Conservation (phyloP, 2,888 invertebrate species). For the Xestia sexstrigata region DNA sequence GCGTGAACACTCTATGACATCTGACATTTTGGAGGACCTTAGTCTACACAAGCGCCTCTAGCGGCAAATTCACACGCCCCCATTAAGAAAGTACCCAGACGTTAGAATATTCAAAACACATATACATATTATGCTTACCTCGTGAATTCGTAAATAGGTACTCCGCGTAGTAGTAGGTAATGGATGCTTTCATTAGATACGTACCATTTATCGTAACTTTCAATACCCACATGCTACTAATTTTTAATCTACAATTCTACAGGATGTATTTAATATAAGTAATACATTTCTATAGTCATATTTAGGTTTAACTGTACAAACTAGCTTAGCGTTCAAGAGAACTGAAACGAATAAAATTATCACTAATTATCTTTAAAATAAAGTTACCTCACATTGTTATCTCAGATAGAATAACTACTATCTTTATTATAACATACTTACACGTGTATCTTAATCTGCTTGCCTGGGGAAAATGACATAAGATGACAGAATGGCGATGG, state of each 20-base stretch:
- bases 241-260: constrained; percentile 11
- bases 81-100: neutral
- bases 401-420: neutral
- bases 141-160: neutral
- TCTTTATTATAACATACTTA: constrained; percentile 1
- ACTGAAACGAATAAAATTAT: neutral
- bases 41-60: too few relatives aligned
- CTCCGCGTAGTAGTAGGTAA: neutral
- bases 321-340: neutral
- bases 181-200: neutral
- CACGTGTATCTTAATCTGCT: constrained; percentile 9
- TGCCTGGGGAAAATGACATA: neutral
- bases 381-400: constrained; percentile 6
- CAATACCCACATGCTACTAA: constrained; percentile 28
- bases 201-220: constrained; percentile 4
- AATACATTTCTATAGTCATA: neutral
- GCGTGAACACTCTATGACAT: too few relatives aligned
- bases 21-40: too few relatives aligned
- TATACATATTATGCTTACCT: constrained; percentile 8
- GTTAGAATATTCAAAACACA: neutral
- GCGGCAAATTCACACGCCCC: too few relatives aligned
- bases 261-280: neutral
- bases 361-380: neutral
- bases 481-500: neutral
- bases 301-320: neutral